A percentile compares a stretch with the other conserved stretches of the same genome.
These are phyloP conservation scores for Chlorodrepanis virens DNA, from an alignment of 2,113 vertebrate species.

Conservation along the genomic window DNA sequence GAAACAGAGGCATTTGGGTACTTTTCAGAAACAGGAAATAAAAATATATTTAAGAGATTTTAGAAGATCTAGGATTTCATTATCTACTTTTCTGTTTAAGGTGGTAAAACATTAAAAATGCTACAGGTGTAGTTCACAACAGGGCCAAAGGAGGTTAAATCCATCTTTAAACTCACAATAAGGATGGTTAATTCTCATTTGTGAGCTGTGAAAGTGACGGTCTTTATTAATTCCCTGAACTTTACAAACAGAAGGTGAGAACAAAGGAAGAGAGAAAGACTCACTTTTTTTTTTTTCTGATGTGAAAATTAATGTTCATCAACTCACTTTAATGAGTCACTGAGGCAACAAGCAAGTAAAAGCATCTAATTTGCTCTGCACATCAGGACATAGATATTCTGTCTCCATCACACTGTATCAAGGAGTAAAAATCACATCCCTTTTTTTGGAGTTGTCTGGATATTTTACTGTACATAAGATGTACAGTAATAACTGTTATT, in stretches of 20 bases:
- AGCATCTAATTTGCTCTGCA: constrained; percentile 20
- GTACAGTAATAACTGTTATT: too few relatives aligned
- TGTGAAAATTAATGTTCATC: constrained; percentile 51
- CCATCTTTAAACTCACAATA: constrained; percentile 47
- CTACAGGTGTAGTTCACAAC: not conserved
- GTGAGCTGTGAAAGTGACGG: constrained; percentile 39
- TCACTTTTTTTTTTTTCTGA: constrained; percentile 16
- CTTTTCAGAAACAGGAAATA: not conserved
- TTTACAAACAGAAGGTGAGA: constrained; percentile 57
- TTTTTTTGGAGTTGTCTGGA: not conserved
- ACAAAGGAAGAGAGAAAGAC: constrained; percentile 28
- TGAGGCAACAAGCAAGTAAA: constrained; percentile 26
- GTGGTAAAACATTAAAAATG: constrained; percentile 50
- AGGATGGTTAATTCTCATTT: constrained; percentile 57
- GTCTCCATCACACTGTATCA: not conserved
- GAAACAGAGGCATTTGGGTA: not conserved
- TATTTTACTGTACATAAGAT: not conserved
- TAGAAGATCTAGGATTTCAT: not conserved
- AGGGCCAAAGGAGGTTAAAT: constrained; percentile 31
- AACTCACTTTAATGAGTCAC: constrained; percentile 32
- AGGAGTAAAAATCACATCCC: not conserved
- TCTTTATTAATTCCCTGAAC: constrained; percentile 58
- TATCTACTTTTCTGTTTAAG: not conserved
- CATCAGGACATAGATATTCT: not conserved
- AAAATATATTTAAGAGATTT: not conserved